Evolutionary conservation across 2,888 invertebrate species (phyloP).

Genomic region (Drosophila nigricruria): DNA sequence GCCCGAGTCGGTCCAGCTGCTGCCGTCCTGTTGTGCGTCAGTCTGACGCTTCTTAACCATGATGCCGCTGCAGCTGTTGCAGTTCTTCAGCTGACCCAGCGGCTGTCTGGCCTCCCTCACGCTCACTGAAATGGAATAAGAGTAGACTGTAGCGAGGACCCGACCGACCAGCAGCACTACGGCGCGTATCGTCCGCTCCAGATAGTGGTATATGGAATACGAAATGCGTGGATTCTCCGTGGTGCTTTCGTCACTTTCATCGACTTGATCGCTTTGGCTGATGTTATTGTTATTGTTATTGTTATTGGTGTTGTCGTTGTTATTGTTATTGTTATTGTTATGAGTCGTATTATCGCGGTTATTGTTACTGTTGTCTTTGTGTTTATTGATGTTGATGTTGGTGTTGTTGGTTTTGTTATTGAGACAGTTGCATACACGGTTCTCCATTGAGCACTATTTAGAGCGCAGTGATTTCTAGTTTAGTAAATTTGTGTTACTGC

Average conservation of each 20-base stretch:
- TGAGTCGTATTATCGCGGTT: not conserved
- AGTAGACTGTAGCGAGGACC: slow-evolving; percentile 2
- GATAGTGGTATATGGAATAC: not conserved
- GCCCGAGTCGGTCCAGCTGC: slow-evolving; percentile 90
- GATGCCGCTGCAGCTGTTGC: slow-evolving; percentile 44
- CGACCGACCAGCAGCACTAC: not conserved
- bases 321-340: not conserved
- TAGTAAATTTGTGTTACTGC: not conserved
- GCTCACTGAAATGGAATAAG: slow-evolving; percentile 36
- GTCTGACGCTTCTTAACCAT: slow-evolving; percentile 92
- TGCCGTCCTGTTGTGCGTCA: slow-evolving; percentile 88
- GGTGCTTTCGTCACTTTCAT: not conserved
- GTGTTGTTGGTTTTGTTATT: not conserved
- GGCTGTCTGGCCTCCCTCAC: slow-evolving; percentile 33
- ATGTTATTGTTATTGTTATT: not conserved
- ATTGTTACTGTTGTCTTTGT: not conserved
- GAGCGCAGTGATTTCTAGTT: not conserved
- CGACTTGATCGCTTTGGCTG: too few species aligned
- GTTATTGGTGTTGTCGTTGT: not conserved
- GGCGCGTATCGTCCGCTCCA: slow-evolving; percentile 3
- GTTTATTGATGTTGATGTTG: not conserved
- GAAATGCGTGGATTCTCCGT: not conserved
- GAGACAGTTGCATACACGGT: not conserved
- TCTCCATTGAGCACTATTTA: slow-evolving; percentile 4
- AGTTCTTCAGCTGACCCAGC: slow-evolving; percentile 39